Evolutionary conservation across 2,113 vertebrate species (phyloP), one percentile per base, ranked within the genome.

Genomic region (Oplegnathus fasciatus): DNA sequence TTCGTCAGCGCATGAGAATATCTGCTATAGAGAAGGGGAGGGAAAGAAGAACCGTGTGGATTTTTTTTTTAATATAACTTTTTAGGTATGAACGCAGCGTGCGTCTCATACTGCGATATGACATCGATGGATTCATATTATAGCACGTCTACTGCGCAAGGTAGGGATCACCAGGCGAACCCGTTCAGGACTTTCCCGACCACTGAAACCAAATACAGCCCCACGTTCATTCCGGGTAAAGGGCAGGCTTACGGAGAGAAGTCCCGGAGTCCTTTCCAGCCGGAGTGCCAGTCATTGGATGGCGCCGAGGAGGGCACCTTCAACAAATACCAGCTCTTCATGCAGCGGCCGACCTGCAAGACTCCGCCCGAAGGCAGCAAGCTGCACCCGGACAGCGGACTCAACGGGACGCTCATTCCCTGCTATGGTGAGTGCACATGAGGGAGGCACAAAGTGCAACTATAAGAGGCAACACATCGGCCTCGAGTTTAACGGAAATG

Each of bases 61-160:
- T 67, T 82, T 90, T 86, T 81, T 77, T 79, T 75, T 83, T 24
- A 77, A 73, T 83, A 79, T 85, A 78, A 85, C 66, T 95, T 96
- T 97, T 96, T 95, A 96, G 97, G 97, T 96, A 98, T 99, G 98
- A 99, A 99, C 95, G 98, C 97, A 89, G 98, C 98, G 93, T 98
- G 98, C 96, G 96, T 98, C 91, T 98, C 98, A 94, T 99, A 97
- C 96, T 98, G 98, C 96, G 98, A 99, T 91, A 97, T 98, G 94
- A 96, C 97, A 96, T 96, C 97, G 94, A 99, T 99, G 98, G 98
- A 99, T 97, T 97, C 98, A 94, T 99, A 99, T 96, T 99, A 98
- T 96, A 97, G 94, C 94, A 91, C 95, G 65, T 91, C 97, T 86
- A 95, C 97, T 67, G 88, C 93, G 86, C 97, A 97, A 93, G 96